A percentile compares a stretch with the other conserved stretches of the same genome.
Conservation (phyloP, 2,888 invertebrate genomes). For the Catocala nupta region DNA sequence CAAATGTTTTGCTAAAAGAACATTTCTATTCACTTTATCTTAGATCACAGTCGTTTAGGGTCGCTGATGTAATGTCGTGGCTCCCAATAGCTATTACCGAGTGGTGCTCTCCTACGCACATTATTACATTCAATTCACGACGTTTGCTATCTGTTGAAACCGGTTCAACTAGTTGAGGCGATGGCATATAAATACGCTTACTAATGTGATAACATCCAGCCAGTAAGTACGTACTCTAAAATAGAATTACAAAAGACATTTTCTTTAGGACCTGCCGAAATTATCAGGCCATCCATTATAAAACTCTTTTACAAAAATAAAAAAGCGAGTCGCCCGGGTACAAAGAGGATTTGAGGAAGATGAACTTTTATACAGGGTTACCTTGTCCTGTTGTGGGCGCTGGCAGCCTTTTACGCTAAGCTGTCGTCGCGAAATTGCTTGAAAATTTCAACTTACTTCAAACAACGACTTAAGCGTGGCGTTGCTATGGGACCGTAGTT, state of each 20-base stretch:
- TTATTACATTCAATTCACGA: slow-evolving; percentile 69
- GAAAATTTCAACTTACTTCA: slow-evolving; percentile 58
- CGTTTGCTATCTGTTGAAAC: slow-evolving; percentile 53
- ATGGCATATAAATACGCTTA: slow-evolving; percentile 44
- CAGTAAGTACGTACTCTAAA: neutral
- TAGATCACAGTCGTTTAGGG: slow-evolving; percentile 16
- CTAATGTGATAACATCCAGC: slow-evolving; percentile 42
- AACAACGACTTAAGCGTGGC: slow-evolving; percentile 36
- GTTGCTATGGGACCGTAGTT: slow-evolving; percentile 15
- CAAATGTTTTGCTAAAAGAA: neutral
- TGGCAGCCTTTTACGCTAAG: slow-evolving; percentile 53
- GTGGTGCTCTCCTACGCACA: slow-evolving; percentile 66
- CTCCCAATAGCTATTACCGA: slow-evolving; percentile 48
- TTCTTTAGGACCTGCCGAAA: too few species aligned
- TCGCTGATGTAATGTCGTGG: slow-evolving; percentile 50
- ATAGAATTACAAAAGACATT: neutral
- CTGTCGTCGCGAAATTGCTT: slow-evolving; percentile 58
- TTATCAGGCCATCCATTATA: neutral
- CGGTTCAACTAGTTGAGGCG: slow-evolving; percentile 47
- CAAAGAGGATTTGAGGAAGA: slow-evolving; percentile 47
- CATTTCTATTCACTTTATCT: slow-evolving; percentile 13
- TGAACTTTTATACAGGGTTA: slow-evolving; percentile 58
- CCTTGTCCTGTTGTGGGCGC: slow-evolving; percentile 44
- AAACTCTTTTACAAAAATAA: slow-evolving; percentile 13
- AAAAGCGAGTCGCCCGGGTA: slow-evolving; percentile 1